phyloP scores from a whole-genome alignment of 2,113 vertebrate species.

The Paralichthys olivaceus region DNA sequence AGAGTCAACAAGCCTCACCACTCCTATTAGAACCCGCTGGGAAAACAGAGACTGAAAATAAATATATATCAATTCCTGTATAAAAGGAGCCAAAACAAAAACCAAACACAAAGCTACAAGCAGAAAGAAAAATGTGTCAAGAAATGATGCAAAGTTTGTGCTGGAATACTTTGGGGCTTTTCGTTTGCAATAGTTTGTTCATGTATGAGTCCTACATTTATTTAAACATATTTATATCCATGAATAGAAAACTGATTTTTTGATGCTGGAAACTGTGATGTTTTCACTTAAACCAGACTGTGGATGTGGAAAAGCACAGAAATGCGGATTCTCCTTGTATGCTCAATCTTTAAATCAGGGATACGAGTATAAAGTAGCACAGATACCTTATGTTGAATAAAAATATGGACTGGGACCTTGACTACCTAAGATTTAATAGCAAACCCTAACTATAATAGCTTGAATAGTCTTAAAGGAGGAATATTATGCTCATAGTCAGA shows the following conservation, averaged over 20 bases:
- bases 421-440: background rate
- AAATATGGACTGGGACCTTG: background rate
- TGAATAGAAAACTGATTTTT: no score
- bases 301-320: no score
- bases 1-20: constrained; percentile 24
- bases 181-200: background rate
- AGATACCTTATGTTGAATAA: background rate
- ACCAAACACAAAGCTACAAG: constrained; percentile 19
- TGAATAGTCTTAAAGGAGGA: no score
- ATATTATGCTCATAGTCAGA: no score
- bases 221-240: no score
- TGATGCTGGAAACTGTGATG: no score
- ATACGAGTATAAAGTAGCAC: background rate
- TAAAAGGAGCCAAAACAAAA: constrained; percentile 26
- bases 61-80: background rate
- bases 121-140: background rate
- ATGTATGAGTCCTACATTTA: no score
- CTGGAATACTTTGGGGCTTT: constrained; percentile 1
- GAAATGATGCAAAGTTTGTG: constrained; percentile 6
- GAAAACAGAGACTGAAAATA: constrained; percentile 15
- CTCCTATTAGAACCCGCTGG: constrained; percentile 21
- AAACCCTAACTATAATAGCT: no score
- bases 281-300: no score
- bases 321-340: no score
- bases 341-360: background rate